A percentile compares a stretch with the other conserved stretches of the same genome.
These are phyloP conservation scores for Adineta ricciae DNA, from an alignment of 2,888 invertebrate species.

Conservation along the genomic window DNA sequence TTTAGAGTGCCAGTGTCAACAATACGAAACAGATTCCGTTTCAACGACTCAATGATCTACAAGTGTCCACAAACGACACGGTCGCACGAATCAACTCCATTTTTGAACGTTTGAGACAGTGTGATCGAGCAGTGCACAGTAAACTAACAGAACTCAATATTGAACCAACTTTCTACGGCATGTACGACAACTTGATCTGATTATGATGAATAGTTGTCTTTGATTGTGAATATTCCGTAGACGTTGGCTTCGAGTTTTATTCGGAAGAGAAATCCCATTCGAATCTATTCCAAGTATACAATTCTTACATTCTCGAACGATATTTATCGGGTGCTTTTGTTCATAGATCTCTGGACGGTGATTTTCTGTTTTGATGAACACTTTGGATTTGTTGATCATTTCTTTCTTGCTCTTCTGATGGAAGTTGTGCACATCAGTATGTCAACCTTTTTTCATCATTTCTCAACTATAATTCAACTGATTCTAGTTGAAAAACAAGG, in stretches of 20 bases:
- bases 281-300: background rate
- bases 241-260: slow-evolving; percentile 22
- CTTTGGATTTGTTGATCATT: slow-evolving; percentile 1
- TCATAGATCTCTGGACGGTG: background rate
- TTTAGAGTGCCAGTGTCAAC: background rate
- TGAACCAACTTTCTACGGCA: background rate
- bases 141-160: background rate
- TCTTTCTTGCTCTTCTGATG: background rate
- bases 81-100: background rate
- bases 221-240: background rate
- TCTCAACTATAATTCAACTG: background rate
- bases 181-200: background rate
- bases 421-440: background rate
- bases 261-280: slow-evolving; percentile 13
- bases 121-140: background rate
- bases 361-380: slow-evolving; percentile 14
- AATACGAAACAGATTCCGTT: background rate
- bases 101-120: background rate
- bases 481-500: background rate
- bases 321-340: background rate
- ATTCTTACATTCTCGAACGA: background rate
- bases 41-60: background rate
- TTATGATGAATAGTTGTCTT: background rate
- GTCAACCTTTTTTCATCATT: background rate
- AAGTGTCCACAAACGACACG: background rate